A percentile compares a stretch with the other conserved stretches of the same genome.
Conservation (phyloP, 2,113 vertebrate species). For the Lamprotornis superbus region DNA sequence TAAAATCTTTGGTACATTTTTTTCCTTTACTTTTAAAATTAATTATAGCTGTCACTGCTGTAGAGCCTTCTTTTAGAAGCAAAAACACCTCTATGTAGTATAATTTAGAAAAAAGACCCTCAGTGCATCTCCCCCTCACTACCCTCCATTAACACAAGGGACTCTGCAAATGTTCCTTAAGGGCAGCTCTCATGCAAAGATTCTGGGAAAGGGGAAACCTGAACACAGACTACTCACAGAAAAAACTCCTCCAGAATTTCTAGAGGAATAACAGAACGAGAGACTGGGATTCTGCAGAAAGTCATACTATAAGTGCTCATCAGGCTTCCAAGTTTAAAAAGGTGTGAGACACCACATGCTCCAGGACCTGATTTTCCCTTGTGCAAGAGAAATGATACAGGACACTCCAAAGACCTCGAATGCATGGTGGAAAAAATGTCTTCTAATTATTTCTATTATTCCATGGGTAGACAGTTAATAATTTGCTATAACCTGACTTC, state of each 20-base stretch:
- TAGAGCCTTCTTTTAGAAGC: background rate
- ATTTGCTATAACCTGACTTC: background rate
- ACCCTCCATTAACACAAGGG: background rate
- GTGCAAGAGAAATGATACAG: background rate
- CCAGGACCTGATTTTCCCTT: background rate
- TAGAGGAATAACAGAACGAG: background rate
- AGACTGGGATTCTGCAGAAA: background rate
- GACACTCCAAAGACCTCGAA: background rate
- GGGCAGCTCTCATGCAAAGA: background rate
- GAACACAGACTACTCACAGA: background rate
- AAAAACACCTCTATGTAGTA: fast-evolving
- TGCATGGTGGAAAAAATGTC: background rate
- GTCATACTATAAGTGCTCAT: background rate
- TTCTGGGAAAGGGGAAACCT: background rate
- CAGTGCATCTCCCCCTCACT: no score
- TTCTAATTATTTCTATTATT: background rate
- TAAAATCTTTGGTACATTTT: background rate
- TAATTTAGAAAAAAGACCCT: background rate
- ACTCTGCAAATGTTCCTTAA: background rate
- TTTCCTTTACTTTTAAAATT: background rate
- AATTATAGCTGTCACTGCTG: background rate
- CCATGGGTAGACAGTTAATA: background rate
- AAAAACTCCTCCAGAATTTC: background rate
- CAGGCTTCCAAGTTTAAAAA: background rate
- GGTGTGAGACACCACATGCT: background rate